Base-by-base conservation (phyloP, 2,888 invertebrate genomes). In the Acrobasis suavella region DNA sequence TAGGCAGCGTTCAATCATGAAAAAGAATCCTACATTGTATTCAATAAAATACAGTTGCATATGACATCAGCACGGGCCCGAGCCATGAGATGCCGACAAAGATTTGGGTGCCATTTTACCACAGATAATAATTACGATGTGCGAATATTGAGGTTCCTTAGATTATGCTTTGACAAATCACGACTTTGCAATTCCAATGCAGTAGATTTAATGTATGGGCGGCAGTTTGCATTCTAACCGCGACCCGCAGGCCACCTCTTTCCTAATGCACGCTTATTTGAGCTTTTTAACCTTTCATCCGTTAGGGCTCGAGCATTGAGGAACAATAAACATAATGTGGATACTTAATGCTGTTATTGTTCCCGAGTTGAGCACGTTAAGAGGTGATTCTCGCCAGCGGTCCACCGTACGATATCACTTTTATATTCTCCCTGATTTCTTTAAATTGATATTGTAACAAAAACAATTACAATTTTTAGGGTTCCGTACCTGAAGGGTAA, bases 141-240 rank as follows among this genome's bases (percentile, higher is more conserved):
- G 91, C 90, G 91, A 91, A 92, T 91, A 90, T 86, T 87, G 89
- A 86, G 83, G 90, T 90, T 89, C 89, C 89, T 86, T 86, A 89
- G 90, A 91, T 91, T 92, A 91, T 91, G 87, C 91, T 92, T 91
- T 92, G 92, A 92, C 92, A 92, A 92, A 92, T 92, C 92, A 92
- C 92, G 92, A 92, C 92, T 91, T 91, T 84, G 91, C 91, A 91
- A 91, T 92, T 92, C 91, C 84, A 90, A 91, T 91, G 91, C 86
- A 89, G 89, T 86, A 87, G 86, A 91, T 91, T 91, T 91, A 92
- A 91, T 91, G 91, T 92, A 91, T 91, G 92, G 91, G 91, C 91
- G 92, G 91, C 86, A 91, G 90, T 91, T 92, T 91, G 91, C 92
- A 91, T 91, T 92, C 89, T 91, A 90, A 85, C 90, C 85, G 88